Base-by-base conservation (phyloP, 2,113 vertebrate species). In the Lanius ludovicianus region DNA sequence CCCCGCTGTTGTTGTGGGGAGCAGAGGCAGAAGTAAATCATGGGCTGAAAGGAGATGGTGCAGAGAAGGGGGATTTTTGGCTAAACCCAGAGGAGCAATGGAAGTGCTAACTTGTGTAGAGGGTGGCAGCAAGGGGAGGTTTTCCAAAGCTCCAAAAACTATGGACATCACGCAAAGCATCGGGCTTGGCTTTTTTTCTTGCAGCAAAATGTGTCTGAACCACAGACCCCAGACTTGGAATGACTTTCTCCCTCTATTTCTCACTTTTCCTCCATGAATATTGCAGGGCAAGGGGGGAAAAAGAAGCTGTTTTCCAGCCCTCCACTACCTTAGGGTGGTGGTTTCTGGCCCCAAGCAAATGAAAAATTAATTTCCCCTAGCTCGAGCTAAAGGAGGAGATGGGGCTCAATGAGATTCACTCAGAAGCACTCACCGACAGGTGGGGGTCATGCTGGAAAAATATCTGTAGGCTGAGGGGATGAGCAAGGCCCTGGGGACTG, bases 291-390 rank as follows among this genome's bases (percentile, higher is more conserved):
- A 28, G 3, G 7, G 7, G 13, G 1, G 15, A 53, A 30, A 70
- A 68, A 60, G 11, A 55, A 75, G 62, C 28, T 78, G n/a, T 37
- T 84, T 80, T 33, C 35, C 64, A n/a, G n/a, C 27, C 46, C 13
- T 39, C n/a, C 17, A 17, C 31, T 49, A 87, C 64, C 82, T 87
- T 35, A 13, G 60, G 89, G 86, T 85, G 70, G 37, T 37, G 37
- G 37, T 60, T 94, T 74, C 56, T 78, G 56, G 42, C 69, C 74
- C 49, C n/a, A 8, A 0, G 33, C 59, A 62, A 90, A 73, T 94
- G 83, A 92, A 95, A 95, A 93, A 96, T 90, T 90, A 12, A 92
- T 94, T 83, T 76, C 90, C 42, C 53, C 15, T 37, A 24, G 47
- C 52, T 57, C 0, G 0, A 70, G 41, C 59, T 63, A 60, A 44